A percentile compares a stretch with the other conserved stretches of the same genome.
Evolutionary conservation across 2,888 invertebrate genomes (phyloP).

Genomic region (Theretra japonica): DNA sequence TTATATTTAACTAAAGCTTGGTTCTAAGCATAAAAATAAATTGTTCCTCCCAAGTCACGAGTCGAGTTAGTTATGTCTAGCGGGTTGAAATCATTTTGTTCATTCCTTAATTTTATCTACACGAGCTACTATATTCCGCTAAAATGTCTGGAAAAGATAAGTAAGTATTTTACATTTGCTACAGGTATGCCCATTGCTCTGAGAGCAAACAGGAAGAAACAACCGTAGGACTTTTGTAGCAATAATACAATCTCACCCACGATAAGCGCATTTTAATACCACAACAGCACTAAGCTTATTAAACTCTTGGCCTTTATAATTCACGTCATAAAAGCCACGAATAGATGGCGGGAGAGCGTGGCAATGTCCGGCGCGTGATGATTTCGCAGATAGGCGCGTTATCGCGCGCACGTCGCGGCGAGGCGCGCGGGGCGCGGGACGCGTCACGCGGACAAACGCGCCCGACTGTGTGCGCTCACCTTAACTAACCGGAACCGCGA

Average conservation of each 20-base stretch:
- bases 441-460: not conserved
- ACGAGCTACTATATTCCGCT: too few species aligned
- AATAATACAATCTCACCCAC: not conserved
- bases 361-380: slow-evolving; percentile 43
- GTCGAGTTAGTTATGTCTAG: too few species aligned
- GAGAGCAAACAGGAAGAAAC: not conserved
- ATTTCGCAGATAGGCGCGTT: slow-evolving; percentile 42
- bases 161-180: too few species aligned
- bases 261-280: slow-evolving; percentile 20
- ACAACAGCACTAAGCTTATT: slow-evolving; percentile 30
- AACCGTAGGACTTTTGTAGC: not conserved
- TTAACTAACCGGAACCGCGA: slow-evolving; percentile 30
- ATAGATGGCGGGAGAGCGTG: slow-evolving; percentile 38
- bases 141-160: too few species aligned
- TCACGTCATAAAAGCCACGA: slow-evolving; percentile 37
- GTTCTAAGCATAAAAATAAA: too few species aligned
- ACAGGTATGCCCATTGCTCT: too few species aligned
- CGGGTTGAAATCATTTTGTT: too few species aligned
- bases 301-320: slow-evolving; percentile 35
- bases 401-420: slow-evolving; percentile 40
- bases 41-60: too few species aligned
- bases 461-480: slow-evolving; percentile 28
- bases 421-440: slow-evolving; percentile 26
- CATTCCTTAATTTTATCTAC: too few species aligned
- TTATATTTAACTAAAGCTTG: too few species aligned